phyloP scores from a whole-genome alignment of 2,113 vertebrate genomes.

The Silurus meridionalis region DNA sequence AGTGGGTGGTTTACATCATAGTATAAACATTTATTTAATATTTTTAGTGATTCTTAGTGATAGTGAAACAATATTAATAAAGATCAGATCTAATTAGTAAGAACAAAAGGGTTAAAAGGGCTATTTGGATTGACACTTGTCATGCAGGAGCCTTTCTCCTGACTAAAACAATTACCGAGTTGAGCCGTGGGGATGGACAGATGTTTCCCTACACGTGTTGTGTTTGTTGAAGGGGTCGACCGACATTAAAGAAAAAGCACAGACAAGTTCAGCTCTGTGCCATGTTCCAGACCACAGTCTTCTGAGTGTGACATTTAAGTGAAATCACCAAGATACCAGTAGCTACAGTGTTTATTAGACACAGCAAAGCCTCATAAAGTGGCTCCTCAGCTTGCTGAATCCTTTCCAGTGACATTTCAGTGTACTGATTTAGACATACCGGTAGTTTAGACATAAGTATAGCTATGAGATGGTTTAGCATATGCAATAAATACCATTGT shows the following conservation, averaged over 20 bases:
- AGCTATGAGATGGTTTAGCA: not conserved
- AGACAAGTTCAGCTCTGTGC: slow-evolving; percentile 41
- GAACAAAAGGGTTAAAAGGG: not conserved
- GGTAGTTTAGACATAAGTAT: not conserved
- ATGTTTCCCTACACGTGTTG: slow-evolving; percentile 39
- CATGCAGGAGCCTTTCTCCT: slow-evolving; percentile 24
- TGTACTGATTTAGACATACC: slow-evolving; percentile 10
- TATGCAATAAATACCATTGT: not conserved
- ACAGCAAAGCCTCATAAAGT: slow-evolving; percentile 42
- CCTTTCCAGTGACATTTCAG: slow-evolving; percentile 13
- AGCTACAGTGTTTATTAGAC: slow-evolving; percentile 44
- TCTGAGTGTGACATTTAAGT: slow-evolving; percentile 55
- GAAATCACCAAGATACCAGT: slow-evolving; percentile 47
- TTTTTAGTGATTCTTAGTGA: too few relatives aligned
- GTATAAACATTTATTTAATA: too few relatives aligned
- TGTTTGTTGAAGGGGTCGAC: slow-evolving; percentile 46
- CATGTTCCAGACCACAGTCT: slow-evolving; percentile 36
- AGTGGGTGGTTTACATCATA: too few relatives aligned
- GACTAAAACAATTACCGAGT: slow-evolving; percentile 44
- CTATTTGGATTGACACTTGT: not conserved
- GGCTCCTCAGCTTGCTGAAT: slow-evolving; percentile 27
- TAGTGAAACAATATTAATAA: too few relatives aligned
- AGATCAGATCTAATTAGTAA: too few relatives aligned
- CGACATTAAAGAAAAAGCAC: slow-evolving; percentile 54
- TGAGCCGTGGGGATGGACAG: slow-evolving; percentile 32